Percentiles rank a stretch among this genome's conserved stretches.
Evolutionary conservation across 2,797 vertebrate species (phyloP).

Genomic region (Tolypeutes matacus): DNA sequence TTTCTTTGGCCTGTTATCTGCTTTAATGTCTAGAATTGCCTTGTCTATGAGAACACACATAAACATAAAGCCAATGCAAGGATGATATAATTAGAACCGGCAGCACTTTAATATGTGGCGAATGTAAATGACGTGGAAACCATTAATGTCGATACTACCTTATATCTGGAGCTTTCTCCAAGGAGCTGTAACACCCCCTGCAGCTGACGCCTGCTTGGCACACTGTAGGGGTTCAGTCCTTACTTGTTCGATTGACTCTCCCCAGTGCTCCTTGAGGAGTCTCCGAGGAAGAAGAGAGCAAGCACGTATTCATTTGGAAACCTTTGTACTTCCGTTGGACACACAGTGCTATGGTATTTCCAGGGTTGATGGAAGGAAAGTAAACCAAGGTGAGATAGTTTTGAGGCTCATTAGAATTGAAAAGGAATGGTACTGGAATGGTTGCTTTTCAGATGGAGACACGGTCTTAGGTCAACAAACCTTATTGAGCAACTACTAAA

Average conservation of each 20-base stretch:
- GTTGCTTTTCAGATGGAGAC: neutral
- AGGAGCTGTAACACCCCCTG: neutral
- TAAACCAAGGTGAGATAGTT: neutral
- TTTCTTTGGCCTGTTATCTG: neutral
- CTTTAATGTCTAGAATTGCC: constrained; percentile 26
- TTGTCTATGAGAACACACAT: constrained; percentile 40
- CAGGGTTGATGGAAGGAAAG: neutral
- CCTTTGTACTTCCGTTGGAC: constrained; percentile 4
- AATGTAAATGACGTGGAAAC: constrained; percentile 48
- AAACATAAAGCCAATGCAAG: constrained; percentile 7
- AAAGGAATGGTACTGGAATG: neutral
- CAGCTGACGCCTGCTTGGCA: neutral
- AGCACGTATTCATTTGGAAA: constrained; percentile 34
- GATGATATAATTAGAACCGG: constrained; percentile 51
- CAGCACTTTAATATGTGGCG: neutral
- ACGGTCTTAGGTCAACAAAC: neutral
- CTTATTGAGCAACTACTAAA: neutral
- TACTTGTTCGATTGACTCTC: constrained; percentile 2
- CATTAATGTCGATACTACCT: neutral
- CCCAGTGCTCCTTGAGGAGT: neutral
- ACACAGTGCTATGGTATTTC: constrained; percentile 14
- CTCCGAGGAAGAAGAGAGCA: constrained; percentile 48
- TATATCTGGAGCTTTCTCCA: constrained; percentile 10
- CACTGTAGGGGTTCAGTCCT: neutral
- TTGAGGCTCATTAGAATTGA: neutral